phyloP scores from a whole-genome alignment of 2,888 invertebrate species.

The Philereme transversata region DNA sequence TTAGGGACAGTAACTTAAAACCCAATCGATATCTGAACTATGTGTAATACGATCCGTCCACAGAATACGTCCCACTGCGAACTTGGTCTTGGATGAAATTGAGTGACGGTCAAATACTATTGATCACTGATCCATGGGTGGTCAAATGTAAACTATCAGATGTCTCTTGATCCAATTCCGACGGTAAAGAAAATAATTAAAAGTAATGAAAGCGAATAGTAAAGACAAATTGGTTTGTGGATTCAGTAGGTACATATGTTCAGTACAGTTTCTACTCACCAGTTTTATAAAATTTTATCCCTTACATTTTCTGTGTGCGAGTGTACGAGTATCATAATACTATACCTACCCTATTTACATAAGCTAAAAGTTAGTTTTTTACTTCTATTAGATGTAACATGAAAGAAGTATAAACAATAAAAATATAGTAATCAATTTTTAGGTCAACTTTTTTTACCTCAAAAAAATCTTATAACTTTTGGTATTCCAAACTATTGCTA shows the following conservation, averaged over 20 bases:
- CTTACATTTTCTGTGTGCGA: too few species aligned
- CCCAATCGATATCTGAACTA: constrained; percentile 44
- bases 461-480: too few species aligned
- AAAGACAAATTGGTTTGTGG: neutral
- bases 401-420: too few species aligned
- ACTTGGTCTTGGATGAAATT: constrained; percentile 7
- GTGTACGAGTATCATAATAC: too few species aligned
- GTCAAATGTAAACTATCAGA: constrained; percentile 16
- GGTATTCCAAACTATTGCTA: too few species aligned
- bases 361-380: too few species aligned
- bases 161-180: constrained; percentile 12
- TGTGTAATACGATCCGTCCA: constrained; percentile 41
- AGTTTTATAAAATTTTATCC: too few species aligned
- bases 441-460: too few species aligned
- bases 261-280: too few species aligned
- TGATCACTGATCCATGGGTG: constrained; percentile 7
- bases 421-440: too few species aligned
- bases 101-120: constrained; percentile 14
- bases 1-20: constrained; percentile 63
- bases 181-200: constrained; percentile 15
- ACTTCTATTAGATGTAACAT: too few species aligned
- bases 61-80: constrained; percentile 5
- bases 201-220: neutral
- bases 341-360: too few species aligned
- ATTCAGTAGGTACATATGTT: neutral